These are phyloP conservation scores for Galerucella pusilla DNA, from an alignment of 2,888 invertebrate species.

Conservation along the genomic window DNA sequence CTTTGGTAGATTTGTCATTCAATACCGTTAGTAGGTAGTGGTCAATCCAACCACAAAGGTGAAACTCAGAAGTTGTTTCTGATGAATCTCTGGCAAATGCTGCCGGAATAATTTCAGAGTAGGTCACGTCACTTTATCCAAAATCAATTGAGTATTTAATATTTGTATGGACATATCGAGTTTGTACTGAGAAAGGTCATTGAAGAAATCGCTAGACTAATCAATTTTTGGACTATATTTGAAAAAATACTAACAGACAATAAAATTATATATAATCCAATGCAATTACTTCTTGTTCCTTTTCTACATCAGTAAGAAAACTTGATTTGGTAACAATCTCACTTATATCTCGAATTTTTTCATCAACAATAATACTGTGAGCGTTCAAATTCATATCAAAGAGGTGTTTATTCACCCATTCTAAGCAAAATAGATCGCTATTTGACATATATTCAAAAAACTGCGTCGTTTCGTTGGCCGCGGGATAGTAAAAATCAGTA, in stretches of 20 bases:
- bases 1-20: background rate
- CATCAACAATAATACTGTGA: slow-evolving; percentile 52
- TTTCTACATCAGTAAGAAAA: slow-evolving; percentile 40
- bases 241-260: background rate
- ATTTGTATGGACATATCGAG: background rate
- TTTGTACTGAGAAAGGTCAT: background rate
- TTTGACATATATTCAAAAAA: slow-evolving; percentile 52
- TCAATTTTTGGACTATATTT: background rate
- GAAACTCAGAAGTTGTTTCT: too few relatives aligned
- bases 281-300: background rate
- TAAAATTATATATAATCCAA: slow-evolving; percentile 5
- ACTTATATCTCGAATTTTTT: slow-evolving; percentile 53
- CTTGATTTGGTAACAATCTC: slow-evolving; percentile 49
- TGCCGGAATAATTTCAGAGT: too few relatives aligned
- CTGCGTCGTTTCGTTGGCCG: slow-evolving; percentile 4
- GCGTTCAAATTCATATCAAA: slow-evolving; percentile 55
- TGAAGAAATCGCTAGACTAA: background rate
- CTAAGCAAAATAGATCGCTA: slow-evolving; percentile 55
- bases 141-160: too few relatives aligned
- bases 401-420: slow-evolving; percentile 57
- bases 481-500: slow-evolving; percentile 25
- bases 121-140: too few relatives aligned
- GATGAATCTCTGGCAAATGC: too few relatives aligned
- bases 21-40: background rate
- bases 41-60: too few relatives aligned